Evolutionary conservation across 2,888 invertebrate species (phyloP).

Genomic region (Sminthurinus aureus): DNA sequence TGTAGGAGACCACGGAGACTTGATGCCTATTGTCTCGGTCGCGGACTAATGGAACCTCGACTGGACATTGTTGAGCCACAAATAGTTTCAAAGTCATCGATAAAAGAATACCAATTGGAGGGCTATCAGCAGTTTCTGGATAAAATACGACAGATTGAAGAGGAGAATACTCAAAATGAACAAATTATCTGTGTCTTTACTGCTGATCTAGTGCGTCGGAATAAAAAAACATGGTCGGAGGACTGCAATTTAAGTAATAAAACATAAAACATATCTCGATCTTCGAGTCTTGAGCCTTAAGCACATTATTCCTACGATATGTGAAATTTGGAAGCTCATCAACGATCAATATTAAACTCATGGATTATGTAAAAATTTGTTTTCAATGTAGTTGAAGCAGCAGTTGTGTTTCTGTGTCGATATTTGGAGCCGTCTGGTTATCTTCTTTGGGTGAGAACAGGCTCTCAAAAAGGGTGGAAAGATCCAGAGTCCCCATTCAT

Average conservation of each 20-base stretch:
- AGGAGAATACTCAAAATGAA: constrained; percentile 3
- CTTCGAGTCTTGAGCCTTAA: too few species aligned
- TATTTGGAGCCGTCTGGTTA: constrained; percentile 26
- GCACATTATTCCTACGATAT: too few species aligned
- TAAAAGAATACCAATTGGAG: constrained; percentile 8
- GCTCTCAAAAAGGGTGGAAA: constrained; percentile 39
- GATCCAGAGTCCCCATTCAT: constrained; percentile 34
- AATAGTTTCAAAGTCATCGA: not conserved
- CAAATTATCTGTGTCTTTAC: constrained; percentile 40
- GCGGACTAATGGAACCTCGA: constrained; percentile 4
- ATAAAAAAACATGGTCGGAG: not conserved
- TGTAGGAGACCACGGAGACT: not conserved
- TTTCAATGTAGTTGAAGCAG: constrained; percentile 20
- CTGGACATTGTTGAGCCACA: not conserved
- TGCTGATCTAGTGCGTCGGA: not conserved
- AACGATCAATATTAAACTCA: not conserved
- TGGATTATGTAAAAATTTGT: not conserved
- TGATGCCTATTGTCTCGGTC: constrained; percentile 27
- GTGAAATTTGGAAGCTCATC: too few species aligned
- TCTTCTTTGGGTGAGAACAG: constrained; percentile 36
- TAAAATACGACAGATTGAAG: constrained; percentile 19
- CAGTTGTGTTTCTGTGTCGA: constrained; percentile 14
- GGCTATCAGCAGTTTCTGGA: constrained; percentile 22
- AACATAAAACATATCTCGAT: not conserved
- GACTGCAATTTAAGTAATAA: constrained; percentile 31